These are phyloP conservation scores for Tetranychus piercei DNA, from an alignment of 2,888 invertebrate species.

Conservation along the genomic window DNA sequence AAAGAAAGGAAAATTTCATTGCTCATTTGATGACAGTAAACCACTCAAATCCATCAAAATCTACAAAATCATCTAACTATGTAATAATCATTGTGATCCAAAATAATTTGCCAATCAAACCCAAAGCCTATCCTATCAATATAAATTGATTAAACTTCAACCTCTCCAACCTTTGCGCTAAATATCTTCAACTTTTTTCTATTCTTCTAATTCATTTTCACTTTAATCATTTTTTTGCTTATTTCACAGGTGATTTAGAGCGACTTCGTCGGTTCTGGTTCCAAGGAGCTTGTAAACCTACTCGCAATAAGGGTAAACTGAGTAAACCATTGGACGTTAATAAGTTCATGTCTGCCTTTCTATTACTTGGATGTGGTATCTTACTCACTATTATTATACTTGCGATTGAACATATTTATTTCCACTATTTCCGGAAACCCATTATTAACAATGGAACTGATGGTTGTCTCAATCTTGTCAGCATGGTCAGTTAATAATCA, in stretches of 20 bases:
- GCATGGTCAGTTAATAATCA: slow-evolving; percentile 49
- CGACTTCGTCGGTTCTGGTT: slow-evolving; percentile 79
- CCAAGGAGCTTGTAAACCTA: slow-evolving; percentile 83
- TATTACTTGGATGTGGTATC: slow-evolving; percentile 83
- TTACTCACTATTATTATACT: slow-evolving; percentile 68
- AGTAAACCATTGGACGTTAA: slow-evolving; percentile 38
- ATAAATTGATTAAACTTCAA: too few species aligned
- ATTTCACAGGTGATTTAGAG: slow-evolving; percentile 59
- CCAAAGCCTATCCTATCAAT: too few species aligned
- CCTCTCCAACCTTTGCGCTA: too few species aligned
- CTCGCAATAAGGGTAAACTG: slow-evolving; percentile 57
- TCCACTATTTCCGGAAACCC: slow-evolving; percentile 64
- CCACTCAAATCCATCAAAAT: too few species aligned
- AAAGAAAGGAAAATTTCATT: too few species aligned
- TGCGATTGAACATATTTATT: slow-evolving; percentile 79
- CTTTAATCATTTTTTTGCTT: too few species aligned
- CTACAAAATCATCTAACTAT: too few species aligned
- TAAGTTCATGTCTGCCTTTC: slow-evolving; percentile 92
- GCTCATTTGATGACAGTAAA: too few species aligned
- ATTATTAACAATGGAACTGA: slow-evolving; percentile 70
- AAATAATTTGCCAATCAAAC: not conserved
- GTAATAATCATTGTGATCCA: not conserved
- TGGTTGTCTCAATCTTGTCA: slow-evolving; percentile 81
- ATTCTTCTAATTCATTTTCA: not conserved
- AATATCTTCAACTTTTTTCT: not conserved